These are phyloP conservation scores for Oryzias melastigma DNA, from an alignment of 2,113 vertebrate genomes.

Conservation along the genomic window DNA sequence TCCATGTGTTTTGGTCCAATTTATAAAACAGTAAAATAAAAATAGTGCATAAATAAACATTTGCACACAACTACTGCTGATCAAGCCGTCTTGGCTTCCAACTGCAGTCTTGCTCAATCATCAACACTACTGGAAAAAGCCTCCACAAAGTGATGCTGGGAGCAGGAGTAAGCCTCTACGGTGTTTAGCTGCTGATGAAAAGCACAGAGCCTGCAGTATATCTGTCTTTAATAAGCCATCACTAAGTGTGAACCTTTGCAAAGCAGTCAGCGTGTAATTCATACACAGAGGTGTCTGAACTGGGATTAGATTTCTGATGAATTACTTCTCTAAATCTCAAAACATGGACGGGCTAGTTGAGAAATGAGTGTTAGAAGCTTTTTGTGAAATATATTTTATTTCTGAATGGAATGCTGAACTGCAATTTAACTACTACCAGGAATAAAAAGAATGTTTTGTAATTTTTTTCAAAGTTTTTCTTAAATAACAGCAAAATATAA, in stretches of 20 bases:
- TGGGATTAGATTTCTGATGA: constrained; percentile 61
- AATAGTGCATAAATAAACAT: not conserved
- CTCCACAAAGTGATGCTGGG: constrained; percentile 17
- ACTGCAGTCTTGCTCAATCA: constrained; percentile 32
- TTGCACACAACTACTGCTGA: not conserved
- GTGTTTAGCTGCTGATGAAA: constrained; percentile 40
- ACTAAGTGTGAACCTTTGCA: constrained; percentile 50
- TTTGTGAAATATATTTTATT: constrained; percentile 67
- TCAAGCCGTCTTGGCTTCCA: constrained; percentile 13
- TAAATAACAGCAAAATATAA: too few relatives aligned
- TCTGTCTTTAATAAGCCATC: constrained; percentile 45
- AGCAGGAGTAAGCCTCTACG: constrained; percentile 30
- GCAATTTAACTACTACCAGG: constrained; percentile 1
- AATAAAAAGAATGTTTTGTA: not conserved
- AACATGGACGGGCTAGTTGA: constrained; percentile 43
- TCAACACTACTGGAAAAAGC: constrained; percentile 29
- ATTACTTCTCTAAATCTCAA: constrained; percentile 50
- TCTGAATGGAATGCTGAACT: constrained; percentile 44
- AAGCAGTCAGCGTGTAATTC: constrained; percentile 52
- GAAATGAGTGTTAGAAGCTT: constrained; percentile 62
- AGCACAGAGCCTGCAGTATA: constrained; percentile 41
- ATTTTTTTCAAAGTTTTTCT: too few relatives aligned
- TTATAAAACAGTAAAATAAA: too few relatives aligned
- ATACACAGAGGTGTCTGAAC: constrained; percentile 59
- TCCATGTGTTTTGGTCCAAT: too few relatives aligned